Evolutionary conservation across 2,797 vertebrate genomes (phyloP).

Genomic region (Liasis olivaceus): DNA sequence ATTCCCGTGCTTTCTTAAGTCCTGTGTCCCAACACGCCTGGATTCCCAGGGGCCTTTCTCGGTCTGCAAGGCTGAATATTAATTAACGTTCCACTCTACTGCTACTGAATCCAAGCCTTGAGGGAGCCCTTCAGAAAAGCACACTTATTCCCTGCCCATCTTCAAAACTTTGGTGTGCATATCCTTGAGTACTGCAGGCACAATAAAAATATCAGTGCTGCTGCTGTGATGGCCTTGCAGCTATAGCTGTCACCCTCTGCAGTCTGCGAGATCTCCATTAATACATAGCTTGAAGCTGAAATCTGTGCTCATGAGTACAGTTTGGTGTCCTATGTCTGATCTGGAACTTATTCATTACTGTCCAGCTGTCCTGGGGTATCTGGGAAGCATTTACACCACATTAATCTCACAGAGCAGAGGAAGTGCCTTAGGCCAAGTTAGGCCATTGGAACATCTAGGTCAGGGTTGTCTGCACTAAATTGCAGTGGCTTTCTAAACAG

Average conservation of each 20-base stretch:
- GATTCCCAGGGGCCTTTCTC: background rate
- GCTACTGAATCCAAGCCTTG: background rate
- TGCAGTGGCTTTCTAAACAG: background rate
- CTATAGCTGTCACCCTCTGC: background rate
- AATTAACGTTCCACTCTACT: background rate
- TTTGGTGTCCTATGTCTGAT: background rate
- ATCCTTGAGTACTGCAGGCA: background rate
- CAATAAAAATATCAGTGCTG: background rate
- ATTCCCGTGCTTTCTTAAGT: background rate
- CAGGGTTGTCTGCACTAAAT: too few species aligned
- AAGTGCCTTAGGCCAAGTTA: background rate
- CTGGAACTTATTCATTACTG: background rate
- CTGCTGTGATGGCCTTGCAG: background rate
- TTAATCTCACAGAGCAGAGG: background rate
- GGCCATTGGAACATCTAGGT: background rate
- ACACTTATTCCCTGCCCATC: background rate
- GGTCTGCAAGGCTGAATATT: background rate
- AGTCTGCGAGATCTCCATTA: background rate
- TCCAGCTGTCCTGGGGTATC: background rate
- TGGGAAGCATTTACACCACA: background rate
- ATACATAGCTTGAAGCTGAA: background rate
- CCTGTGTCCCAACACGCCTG: constrained; percentile 7
- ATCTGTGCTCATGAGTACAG: background rate
- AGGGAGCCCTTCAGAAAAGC: background rate
- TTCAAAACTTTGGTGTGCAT: background rate